phyloP scores from a whole-genome alignment of 2,888 invertebrate species.

The Pandemis heparana region DNA sequence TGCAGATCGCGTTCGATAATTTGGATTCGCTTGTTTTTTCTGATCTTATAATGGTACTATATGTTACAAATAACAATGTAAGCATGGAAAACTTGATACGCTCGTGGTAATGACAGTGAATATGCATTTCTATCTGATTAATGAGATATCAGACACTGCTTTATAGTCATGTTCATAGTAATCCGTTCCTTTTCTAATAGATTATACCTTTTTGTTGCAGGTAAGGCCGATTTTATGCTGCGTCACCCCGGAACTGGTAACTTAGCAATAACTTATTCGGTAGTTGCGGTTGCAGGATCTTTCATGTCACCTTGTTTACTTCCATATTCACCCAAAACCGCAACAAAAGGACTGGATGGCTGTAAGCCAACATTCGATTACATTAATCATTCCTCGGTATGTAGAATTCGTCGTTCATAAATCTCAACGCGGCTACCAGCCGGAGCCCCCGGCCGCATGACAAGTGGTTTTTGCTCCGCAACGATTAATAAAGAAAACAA shows the following conservation, averaged over 20 bases:
- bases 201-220: constrained; percentile 62
- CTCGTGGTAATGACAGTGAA: constrained; percentile 30
- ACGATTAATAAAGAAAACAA: constrained; percentile 33
- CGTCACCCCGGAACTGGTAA: constrained; percentile 30
- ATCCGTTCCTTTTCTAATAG: constrained; percentile 18
- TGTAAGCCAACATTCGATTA: constrained; percentile 64
- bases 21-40: constrained; percentile 59
- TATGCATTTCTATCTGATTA: constrained; percentile 26
- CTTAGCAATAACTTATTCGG: constrained; percentile 11
- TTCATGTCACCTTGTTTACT: constrained; percentile 25
- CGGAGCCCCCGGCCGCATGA: constrained; percentile 26
- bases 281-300: constrained; percentile 9
- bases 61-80: constrained; percentile 39
- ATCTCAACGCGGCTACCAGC: constrained; percentile 49
- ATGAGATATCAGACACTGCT: constrained; percentile 10
- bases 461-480: constrained; percentile 34
- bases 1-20: constrained; percentile 67
- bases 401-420: constrained; percentile 66
- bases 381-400: constrained; percentile 73
- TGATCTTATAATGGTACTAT: constrained; percentile 49
- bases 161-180: constrained; percentile 2
- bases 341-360: constrained; percentile 71
- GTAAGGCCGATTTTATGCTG: constrained; percentile 53
- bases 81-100: constrained; percentile 29
- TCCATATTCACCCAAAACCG: constrained; percentile 58